Percentiles rank a stretch among this genome's conserved stretches.
Conservation (phyloP, 2,797 vertebrate species). For the Glyptemys insculpta region DNA sequence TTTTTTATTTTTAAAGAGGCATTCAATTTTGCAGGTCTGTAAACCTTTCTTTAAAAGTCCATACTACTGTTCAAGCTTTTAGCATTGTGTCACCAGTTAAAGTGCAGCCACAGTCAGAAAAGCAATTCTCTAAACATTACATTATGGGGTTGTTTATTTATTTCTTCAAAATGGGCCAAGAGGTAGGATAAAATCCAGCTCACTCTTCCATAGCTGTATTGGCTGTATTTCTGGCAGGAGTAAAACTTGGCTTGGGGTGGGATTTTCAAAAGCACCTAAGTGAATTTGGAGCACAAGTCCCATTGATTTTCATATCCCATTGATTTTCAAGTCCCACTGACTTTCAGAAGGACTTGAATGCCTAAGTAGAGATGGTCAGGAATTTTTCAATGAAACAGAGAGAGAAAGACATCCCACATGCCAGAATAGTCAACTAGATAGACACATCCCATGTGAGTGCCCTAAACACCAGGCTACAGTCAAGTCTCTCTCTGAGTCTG, state of each 20-base stretch:
- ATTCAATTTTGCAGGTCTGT: neutral
- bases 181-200: neutral
- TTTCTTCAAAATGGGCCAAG: rapidly evolving
- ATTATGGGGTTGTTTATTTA: neutral
- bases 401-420: neutral
- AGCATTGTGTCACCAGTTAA: neutral
- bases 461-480: neutral
- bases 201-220: neutral
- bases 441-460: neutral
- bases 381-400: neutral
- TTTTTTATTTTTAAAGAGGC: neutral
- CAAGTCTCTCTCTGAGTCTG: no score
- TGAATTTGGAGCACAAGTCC: neutral
- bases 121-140: neutral
- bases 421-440: neutral
- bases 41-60: neutral
- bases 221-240: neutral
- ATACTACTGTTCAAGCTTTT: neutral
- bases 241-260: neutral
- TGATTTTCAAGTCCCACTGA: neutral
- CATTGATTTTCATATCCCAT: neutral
- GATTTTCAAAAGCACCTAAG: neutral
- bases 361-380: neutral
- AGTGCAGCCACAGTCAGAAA: neutral
- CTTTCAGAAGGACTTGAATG: neutral